These are phyloP conservation scores for Pelecanus crispus DNA, from an alignment of 2,113 vertebrate genomes.

Conservation along the genomic window DNA sequence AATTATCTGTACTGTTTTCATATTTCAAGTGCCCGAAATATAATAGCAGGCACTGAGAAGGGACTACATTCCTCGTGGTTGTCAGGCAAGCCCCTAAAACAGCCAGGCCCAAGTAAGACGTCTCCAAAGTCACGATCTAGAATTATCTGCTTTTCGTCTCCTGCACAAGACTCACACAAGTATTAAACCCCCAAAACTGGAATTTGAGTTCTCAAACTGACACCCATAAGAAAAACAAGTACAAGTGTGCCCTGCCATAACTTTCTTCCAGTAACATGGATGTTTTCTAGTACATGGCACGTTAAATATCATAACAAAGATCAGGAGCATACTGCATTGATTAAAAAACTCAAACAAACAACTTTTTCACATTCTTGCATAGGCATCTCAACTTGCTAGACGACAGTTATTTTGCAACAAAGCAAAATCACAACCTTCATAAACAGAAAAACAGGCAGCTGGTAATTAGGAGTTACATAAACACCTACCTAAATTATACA, in stretches of 20 bases:
- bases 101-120: neutral
- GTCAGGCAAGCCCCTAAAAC: neutral
- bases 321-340: fast-evolving
- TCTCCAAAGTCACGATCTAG: neutral
- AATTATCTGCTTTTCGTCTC: neutral
- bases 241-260: neutral
- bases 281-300: neutral
- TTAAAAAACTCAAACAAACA: neutral
- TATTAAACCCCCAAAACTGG: neutral
- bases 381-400: neutral
- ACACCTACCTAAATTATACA: slow-evolving; percentile 14
- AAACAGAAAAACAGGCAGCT: slow-evolving; percentile 15
- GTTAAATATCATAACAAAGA: neutral
- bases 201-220: neutral
- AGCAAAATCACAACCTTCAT: neutral
- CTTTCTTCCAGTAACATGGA: neutral
- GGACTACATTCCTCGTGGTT: neutral
- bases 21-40: neutral
- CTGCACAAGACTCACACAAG: neutral
- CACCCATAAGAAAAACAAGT: neutral
- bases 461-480: slow-evolving; percentile 39
- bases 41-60: neutral
- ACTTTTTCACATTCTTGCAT: neutral
- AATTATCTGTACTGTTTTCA: neutral
- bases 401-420: slow-evolving; percentile 8